These are phyloP conservation scores for Theodoxus fluviatilis DNA, from an alignment of 2,888 invertebrate genomes.

Conservation along the genomic window DNA sequence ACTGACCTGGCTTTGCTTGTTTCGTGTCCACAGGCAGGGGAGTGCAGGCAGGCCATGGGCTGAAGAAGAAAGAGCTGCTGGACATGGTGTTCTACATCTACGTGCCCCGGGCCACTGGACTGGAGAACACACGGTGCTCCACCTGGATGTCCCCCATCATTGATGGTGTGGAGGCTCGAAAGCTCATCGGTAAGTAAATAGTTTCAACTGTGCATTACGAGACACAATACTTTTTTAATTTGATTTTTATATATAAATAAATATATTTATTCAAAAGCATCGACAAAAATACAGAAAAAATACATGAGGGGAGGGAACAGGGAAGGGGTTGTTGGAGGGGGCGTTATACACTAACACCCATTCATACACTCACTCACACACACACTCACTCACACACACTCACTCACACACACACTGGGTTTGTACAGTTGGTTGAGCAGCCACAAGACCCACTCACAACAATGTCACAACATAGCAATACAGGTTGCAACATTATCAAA, in stretches of 20 bases:
- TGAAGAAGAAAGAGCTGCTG: slow-evolving; percentile 56
- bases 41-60: slow-evolving; percentile 41
- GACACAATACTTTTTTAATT: too few relatives aligned
- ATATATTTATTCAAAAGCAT: not conserved
- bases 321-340: too few relatives aligned
- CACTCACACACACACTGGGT: not conserved
- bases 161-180: slow-evolving; percentile 61
- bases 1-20: slow-evolving; percentile 4
- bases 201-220: not conserved
- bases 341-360: not conserved
- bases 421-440: not conserved
- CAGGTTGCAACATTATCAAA: too few relatives aligned
- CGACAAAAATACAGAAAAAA: too few relatives aligned
- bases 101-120: slow-evolving; percentile 55
- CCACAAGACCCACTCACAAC: too few relatives aligned
- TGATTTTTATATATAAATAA: too few relatives aligned
- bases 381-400: not conserved
- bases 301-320: too few relatives aligned
- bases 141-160: slow-evolving; percentile 65
- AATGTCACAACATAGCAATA: too few relatives aligned
- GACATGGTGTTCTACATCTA: slow-evolving; percentile 63
- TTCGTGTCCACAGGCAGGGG: slow-evolving; percentile 29
- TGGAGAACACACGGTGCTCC: slow-evolving; percentile 53
- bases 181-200: slow-evolving; percentile 51
- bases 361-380: not conserved